Evolutionary conservation across 2,888 invertebrate species (phyloP).

Genomic region (Diplazon laetatorius): DNA sequence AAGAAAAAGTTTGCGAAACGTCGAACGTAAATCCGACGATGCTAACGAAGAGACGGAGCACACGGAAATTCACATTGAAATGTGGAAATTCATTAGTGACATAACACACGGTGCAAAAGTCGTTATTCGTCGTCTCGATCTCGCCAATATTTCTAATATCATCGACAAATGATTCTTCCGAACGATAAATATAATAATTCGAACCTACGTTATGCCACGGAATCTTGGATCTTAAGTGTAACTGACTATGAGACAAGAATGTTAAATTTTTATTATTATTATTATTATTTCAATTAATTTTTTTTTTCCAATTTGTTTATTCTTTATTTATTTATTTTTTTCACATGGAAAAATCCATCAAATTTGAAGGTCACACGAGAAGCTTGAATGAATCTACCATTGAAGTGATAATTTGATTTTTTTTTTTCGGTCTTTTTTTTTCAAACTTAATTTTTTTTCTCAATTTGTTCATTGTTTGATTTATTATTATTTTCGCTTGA

Average conservation of each 20-base stretch:
- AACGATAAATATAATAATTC: slow-evolving; percentile 36
- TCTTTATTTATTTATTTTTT: too few relatives aligned
- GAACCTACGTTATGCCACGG: slow-evolving; percentile 33
- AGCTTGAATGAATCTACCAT: too few relatives aligned
- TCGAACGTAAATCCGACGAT: slow-evolving; percentile 14
- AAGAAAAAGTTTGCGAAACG: slow-evolving; percentile 44
- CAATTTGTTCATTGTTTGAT: too few relatives aligned
- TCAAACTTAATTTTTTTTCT: too few relatives aligned
- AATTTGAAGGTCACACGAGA: too few relatives aligned
- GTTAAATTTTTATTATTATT: too few relatives aligned
- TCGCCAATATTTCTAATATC: slow-evolving; percentile 68
- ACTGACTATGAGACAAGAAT: neutral
- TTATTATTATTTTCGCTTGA: too few relatives aligned
- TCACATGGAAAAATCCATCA: too few relatives aligned
- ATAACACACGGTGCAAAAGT: slow-evolving; percentile 78
- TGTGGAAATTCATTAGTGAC: slow-evolving; percentile 78
- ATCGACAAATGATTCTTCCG: slow-evolving; percentile 44
- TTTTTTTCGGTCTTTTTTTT: too few relatives aligned
- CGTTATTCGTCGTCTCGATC: slow-evolving; percentile 76
- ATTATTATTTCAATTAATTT: neutral
- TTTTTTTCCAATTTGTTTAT: neutral
- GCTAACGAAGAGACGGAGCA: neutral
- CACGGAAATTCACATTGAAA: slow-evolving; percentile 71
- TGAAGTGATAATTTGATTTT: too few relatives aligned
- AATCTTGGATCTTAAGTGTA: slow-evolving; percentile 28